A percentile compares a stretch with the other conserved stretches of the same genome.
phyloP scores from a whole-genome alignment of 2,113 vertebrate species.

The Casuarius casuarius region DNA sequence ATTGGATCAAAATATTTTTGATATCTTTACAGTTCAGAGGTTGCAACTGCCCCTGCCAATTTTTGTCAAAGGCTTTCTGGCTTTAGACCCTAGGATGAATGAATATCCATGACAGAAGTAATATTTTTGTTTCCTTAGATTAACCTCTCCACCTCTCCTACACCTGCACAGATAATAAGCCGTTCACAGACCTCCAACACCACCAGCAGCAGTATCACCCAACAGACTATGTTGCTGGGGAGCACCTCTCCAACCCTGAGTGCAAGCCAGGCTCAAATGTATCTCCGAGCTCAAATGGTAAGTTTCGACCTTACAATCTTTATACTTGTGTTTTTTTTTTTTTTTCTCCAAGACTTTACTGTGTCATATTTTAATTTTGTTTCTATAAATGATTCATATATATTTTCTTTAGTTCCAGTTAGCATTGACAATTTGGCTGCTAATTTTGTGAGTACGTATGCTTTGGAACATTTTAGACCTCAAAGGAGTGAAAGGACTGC shows the following conservation, averaged over 20 bases:
- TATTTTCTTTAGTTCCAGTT: conserved; percentile 8
- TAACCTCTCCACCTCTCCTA: conserved; percentile 88
- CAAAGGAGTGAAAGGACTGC: background rate
- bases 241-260: conserved; percentile 87
- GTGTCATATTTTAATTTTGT: background rate
- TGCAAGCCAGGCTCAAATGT: conserved; percentile 95
- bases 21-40: background rate
- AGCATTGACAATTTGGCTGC: background rate
- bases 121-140: conserved; percentile 84
- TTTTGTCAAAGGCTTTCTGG: conserved; percentile 55
- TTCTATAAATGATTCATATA: conserved; percentile 12
- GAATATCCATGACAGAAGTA: conserved; percentile 72
- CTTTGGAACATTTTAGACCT: background rate
- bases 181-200: conserved; percentile 88
- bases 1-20: background rate
- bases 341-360: background rate
- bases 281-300: conserved; percentile 96
- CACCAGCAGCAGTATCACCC: conserved; percentile 87
- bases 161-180: conserved; percentile 90
- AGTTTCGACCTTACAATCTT: background rate
- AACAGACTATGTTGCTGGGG: conserved; percentile 92
- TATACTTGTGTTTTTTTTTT: background rate
- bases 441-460: background rate
- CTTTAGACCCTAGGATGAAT: conserved; percentile 52
- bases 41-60: conserved; percentile 16